phyloP scores from a whole-genome alignment of 2,113 vertebrate genomes.

The Pseudopodoces humilis region DNA sequence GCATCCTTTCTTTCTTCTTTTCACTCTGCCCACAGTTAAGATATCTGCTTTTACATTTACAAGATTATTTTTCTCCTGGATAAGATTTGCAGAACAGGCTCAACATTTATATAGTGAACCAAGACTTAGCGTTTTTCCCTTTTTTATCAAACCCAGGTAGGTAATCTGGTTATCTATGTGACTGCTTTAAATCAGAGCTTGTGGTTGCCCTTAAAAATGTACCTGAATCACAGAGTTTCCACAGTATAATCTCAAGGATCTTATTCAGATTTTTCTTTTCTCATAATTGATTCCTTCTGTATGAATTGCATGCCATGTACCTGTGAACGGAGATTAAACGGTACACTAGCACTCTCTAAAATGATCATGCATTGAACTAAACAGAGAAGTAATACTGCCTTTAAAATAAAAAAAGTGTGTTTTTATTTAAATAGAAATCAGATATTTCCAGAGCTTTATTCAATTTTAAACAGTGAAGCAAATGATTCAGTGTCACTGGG shows the following conservation, averaged over 20 bases:
- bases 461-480: neutral
- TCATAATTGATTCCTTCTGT: neutral
- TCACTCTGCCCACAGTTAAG: neutral
- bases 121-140: neutral
- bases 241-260: neutral
- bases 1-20: neutral
- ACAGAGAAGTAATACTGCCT: neutral
- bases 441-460: neutral
- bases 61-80: neutral
- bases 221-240: neutral
- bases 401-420: neutral
- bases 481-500: slow-evolving; percentile 13
- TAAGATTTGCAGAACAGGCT: neutral
- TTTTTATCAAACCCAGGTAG: neutral
- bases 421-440: neutral
- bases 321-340: neutral
- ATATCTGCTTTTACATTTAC: neutral
- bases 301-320: neutral
- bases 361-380: neutral
- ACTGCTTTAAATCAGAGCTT: neutral
- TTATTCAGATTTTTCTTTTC: neutral
- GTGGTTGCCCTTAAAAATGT: neutral
- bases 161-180: neutral
- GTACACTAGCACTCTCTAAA: neutral
- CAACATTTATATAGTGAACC: neutral